These are phyloP conservation scores for Balanococcus diminutus DNA, from an alignment of 2,888 invertebrate species.

Conservation along the genomic window DNA sequence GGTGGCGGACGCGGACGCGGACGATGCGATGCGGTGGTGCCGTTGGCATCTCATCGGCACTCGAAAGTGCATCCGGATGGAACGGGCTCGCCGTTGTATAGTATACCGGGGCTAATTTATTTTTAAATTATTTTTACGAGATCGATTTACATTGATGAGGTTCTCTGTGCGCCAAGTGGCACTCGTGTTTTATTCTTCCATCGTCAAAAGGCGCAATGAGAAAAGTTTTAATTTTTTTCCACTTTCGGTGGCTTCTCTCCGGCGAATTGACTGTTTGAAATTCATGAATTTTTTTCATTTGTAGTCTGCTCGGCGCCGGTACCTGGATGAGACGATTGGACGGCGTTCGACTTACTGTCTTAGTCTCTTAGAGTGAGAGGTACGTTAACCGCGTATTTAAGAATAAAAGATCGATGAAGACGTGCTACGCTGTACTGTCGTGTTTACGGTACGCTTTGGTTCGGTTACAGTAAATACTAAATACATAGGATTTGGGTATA, in stretches of 20 bases:
- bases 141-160: conserved; percentile 33
- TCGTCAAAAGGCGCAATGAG: conserved; percentile 8
- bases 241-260: not conserved
- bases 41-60: not conserved
- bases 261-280: conserved; percentile 23
- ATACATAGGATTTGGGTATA: not conserved
- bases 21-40: too few relatives aligned
- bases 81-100: not conserved
- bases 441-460: too few relatives aligned
- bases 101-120: conserved; percentile 7
- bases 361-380: not conserved
- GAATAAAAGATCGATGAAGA: too few relatives aligned
- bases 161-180: conserved; percentile 7
- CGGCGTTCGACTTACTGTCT: too few relatives aligned
- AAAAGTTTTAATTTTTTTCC: conserved; percentile 16
- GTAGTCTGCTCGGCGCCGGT: too few relatives aligned
- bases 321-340: too few relatives aligned
- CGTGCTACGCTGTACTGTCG: too few relatives aligned
- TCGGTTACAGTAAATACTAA: not conserved
- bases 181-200: not conserved
- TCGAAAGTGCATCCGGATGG: conserved; percentile 4
- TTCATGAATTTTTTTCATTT: conserved; percentile 8
- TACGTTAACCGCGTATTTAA: not conserved
- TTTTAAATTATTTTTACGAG: conserved; percentile 42
- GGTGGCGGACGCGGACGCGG: not conserved